Base-by-base conservation (phyloP, 2,888 invertebrate genomes). In the Nomada goodeniana region DNA sequence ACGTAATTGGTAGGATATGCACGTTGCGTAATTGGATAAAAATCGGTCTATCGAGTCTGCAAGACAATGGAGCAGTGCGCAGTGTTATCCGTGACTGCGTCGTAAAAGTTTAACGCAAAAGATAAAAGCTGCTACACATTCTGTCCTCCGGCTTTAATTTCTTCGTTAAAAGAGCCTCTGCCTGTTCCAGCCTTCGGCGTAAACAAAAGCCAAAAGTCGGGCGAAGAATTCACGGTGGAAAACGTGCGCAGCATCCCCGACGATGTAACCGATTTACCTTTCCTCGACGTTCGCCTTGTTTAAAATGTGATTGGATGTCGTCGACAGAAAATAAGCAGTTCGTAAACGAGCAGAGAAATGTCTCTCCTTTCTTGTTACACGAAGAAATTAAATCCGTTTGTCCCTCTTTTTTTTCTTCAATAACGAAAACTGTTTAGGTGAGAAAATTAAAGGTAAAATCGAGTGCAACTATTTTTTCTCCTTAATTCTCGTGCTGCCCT, bases 51-150 rank as follows among this genome's bases (percentile, higher is more conserved):
- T 61, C 77, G 63, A 67, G 64, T 47, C 57, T 55, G 53, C 59
- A 68, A 47, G 63, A 29, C 57, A 65, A 79, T 60, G 70, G 71
- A 74, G 26, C 23, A 13, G 55, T 44, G 50, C 26, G n/a, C 74
- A 68, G 72, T 64, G 23, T 79, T 81, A 69, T 73, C 67, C 72
- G 84, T 57, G 72, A 75, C 73, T 76, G 79, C 75, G 68, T 84
- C 87, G 71, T 87, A 82, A 87, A 87, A 84, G 63, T 84, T 87
- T 77, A 84, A 84, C 60, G 77, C 55, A 75, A 80, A 86, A 87
- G 50, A 81, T 59, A 70, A 77, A 63, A 75, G 73, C 72, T 72
- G 75, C 63, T 76, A 60, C 55, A 42, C 61, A 63, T 80, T 53
- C 68, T 29, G 29, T 13, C 52, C 20, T 57, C 72, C 53, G 52